phyloP scores from a whole-genome alignment of 2,888 invertebrate genomes.

The Nymphalis polychloros region DNA sequence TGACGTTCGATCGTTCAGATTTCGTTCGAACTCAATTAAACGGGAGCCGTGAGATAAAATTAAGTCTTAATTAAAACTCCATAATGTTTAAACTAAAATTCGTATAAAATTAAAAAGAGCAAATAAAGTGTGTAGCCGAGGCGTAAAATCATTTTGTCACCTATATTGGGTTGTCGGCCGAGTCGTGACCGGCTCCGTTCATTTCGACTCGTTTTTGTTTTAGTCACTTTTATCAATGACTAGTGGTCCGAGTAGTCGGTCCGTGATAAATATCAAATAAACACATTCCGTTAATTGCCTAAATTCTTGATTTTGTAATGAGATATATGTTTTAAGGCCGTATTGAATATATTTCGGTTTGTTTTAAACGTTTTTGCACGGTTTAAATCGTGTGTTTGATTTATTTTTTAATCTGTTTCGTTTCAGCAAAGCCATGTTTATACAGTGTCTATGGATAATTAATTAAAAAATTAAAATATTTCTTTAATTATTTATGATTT shows the following conservation, averaged over 20 bases:
- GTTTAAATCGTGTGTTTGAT: neutral
- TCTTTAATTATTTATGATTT: too few relatives aligned
- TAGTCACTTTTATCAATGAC: conserved; percentile 28
- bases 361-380: conserved; percentile 6
- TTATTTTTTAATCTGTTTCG: neutral
- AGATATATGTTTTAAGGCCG: conserved; percentile 25
- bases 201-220: conserved; percentile 33
- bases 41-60: conserved; percentile 72
- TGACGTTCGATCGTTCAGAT: conserved; percentile 49
- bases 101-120: conserved; percentile 40
- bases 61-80: conserved; percentile 79
- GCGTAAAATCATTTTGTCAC: conserved; percentile 71
- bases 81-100: conserved; percentile 54
- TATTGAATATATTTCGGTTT: conserved; percentile 22
- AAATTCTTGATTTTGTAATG: conserved; percentile 31
- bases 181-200: conserved; percentile 48
- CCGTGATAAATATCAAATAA: conserved; percentile 30
- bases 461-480: too few relatives aligned
- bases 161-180: conserved; percentile 47
- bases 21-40: conserved; percentile 49
- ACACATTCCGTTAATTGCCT: conserved; percentile 33
- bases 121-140: conserved; percentile 42
- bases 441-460: too few relatives aligned
- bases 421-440: neutral
- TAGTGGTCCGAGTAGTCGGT: conserved; percentile 24